phyloP scores from a whole-genome alignment of 2,797 vertebrate genomes.

The Takifugu ocellatus region DNA sequence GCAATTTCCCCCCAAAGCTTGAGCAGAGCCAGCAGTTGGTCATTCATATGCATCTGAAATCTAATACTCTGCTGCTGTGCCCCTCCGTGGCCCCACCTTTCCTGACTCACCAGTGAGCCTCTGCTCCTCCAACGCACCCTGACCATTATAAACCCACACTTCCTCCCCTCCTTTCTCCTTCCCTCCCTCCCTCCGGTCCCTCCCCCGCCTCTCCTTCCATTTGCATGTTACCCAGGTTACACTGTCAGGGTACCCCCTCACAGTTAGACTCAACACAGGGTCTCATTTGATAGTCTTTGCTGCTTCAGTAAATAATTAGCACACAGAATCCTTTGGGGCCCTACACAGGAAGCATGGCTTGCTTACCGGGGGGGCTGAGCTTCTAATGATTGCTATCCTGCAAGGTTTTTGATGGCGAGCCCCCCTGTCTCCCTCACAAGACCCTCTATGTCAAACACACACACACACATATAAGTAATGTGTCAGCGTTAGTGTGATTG shows the following conservation, averaged over 20 bases:
- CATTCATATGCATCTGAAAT: constrained; percentile 82
- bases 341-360: constrained; percentile 72
- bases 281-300: constrained; percentile 76
- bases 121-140: constrained; percentile 62
- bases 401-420: constrained; percentile 49
- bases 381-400: constrained; percentile 70
- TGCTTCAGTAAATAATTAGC: constrained; percentile 82
- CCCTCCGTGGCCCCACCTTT: constrained; percentile 64
- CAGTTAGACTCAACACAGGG: constrained; percentile 61
- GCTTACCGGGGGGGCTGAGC: constrained; percentile 61
- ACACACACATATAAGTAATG: background rate
- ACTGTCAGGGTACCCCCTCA: constrained; percentile 67
- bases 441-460: constrained; percentile 14
- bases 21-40: constrained; percentile 72
- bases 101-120: constrained; percentile 67
- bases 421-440: constrained; percentile 18
- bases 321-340: constrained; percentile 62
- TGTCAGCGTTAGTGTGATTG: background rate
- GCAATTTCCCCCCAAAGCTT: constrained; percentile 69
- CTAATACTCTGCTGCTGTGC: constrained; percentile 74
- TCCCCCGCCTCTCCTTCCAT: constrained; percentile 35
- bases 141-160: constrained; percentile 65
- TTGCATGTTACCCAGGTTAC: constrained; percentile 77
- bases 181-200: constrained; percentile 13
- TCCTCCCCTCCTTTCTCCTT: constrained; percentile 20